These are phyloP conservation scores for Eremophila alpestris DNA, from an alignment of 2,797 vertebrate genomes.

Conservation along the genomic window DNA sequence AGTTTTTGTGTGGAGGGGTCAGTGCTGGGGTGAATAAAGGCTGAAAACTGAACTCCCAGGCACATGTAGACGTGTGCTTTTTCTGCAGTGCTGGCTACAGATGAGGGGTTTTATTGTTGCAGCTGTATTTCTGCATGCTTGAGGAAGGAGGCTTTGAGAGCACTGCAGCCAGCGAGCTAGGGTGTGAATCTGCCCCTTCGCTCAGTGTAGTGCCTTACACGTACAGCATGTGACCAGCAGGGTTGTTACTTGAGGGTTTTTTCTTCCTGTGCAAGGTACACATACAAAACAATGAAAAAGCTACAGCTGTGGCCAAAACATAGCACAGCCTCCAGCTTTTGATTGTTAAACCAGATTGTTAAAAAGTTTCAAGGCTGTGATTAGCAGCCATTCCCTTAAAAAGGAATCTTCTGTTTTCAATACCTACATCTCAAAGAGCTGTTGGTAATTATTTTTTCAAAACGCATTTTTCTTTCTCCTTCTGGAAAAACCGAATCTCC, in stretches of 20 bases:
- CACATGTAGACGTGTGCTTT: background rate
- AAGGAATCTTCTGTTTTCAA: background rate
- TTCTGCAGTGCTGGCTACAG: background rate
- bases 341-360: constrained; percentile 16
- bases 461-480: background rate
- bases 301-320: background rate
- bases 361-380: background rate
- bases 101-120: background rate
- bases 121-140: background rate
- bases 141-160: background rate
- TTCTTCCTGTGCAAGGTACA: constrained; percentile 13
- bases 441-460: background rate
- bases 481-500: background rate
- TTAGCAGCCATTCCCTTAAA: background rate
- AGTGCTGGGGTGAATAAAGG: background rate
- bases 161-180: background rate
- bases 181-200: background rate
- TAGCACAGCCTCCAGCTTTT: background rate
- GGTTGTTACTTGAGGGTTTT: background rate
- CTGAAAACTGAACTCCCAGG: background rate
- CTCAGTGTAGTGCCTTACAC: background rate
- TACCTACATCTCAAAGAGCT: background rate
- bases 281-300: background rate
- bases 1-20: background rate
- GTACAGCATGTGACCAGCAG: background rate